Percentiles rank a stretch among this genome's conserved stretches.
Conservation (phyloP, 2,888 invertebrate genomes). For the Drosophila merina region DNA sequence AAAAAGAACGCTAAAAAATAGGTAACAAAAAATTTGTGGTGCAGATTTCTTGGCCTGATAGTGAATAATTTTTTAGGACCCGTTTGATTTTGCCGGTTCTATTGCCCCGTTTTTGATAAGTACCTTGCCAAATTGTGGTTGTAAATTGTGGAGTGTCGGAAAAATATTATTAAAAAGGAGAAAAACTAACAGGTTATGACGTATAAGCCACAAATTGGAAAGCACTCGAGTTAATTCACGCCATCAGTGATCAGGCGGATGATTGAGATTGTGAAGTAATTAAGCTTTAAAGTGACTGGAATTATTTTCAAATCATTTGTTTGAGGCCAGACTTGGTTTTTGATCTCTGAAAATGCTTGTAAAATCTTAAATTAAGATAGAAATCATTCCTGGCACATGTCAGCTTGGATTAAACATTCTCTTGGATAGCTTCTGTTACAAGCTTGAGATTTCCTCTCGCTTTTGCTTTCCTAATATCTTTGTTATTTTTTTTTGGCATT, state of each 20-base stretch:
- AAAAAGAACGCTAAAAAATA: conserved; percentile 21
- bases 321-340: no score
- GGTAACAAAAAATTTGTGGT: conserved; percentile 51
- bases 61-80: conserved; percentile 48
- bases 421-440: conserved; percentile 1
- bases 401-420: neutral
- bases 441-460: neutral
- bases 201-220: conserved; percentile 35
- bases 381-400: neutral
- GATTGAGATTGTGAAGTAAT: conserved; percentile 9
- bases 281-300: neutral
- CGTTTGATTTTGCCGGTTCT: conserved; percentile 67
- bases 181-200: conserved; percentile 8
- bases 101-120: conserved; percentile 53
- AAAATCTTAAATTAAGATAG: no score
- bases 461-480: neutral
- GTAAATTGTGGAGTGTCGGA: conserved; percentile 63
- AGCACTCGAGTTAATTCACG: conserved; percentile 31
- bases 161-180: conserved; percentile 31
- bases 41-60: conserved; percentile 70
- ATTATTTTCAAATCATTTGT: neutral
- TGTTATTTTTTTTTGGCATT: conserved; percentile 50
- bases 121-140: conserved; percentile 68
- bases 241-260: conserved; percentile 23
- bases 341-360: no score